Base-by-base conservation (phyloP, 2,797 vertebrate species). In the Muscicapa comitata region DNA sequence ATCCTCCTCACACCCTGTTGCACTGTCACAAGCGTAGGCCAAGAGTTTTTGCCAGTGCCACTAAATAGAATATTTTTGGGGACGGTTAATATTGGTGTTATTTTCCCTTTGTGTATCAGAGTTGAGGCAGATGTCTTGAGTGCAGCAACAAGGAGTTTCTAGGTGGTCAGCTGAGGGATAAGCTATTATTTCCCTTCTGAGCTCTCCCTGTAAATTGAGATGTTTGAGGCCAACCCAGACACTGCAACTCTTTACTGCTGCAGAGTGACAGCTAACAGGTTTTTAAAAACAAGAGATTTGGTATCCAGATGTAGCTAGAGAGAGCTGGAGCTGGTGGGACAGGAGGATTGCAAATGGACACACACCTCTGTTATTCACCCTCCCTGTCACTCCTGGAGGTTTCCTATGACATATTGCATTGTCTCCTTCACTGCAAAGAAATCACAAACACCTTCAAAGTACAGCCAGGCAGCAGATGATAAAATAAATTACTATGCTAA, bases 101-200 rank as follows among this genome's bases (percentile, higher is more conserved):
- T 58, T 59, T 57, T 59, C 35, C 11, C 10, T 42, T 57, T 0
- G 0, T 19, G 20, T 33, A 16, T 11, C n/a, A 89, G 31, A 51
- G 33, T 48, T 45, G 48, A 50, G 16, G 16, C 19, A 61, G 33
- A 40, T 2, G 0, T 9, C 80, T 37, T 0, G 0, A 65, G 45
- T 4, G 13, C n/a, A 83, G 21, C 31, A 50, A 31, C 9, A n/a
- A 24, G 18, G 59, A 79, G 4, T 53, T 93, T 61, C 85, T 17
- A 10, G 43, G 19, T 2, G 2, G 25, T 6, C 3, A 4, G 9
- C 0, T 35, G 26, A 26, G 26, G 37, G 20, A 33, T 2, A 2
- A 66, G 25, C 28, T 31, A 6, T 35, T 31, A 37, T 61, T 88
- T 28, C 10, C 31, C 11, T 40, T 15, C 28, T 17, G 42, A 77